A percentile compares a stretch with the other conserved stretches of the same genome.
Evolutionary conservation across 2,888 invertebrate genomes (phyloP).

Genomic region (Tupiocoris notatus): DNA sequence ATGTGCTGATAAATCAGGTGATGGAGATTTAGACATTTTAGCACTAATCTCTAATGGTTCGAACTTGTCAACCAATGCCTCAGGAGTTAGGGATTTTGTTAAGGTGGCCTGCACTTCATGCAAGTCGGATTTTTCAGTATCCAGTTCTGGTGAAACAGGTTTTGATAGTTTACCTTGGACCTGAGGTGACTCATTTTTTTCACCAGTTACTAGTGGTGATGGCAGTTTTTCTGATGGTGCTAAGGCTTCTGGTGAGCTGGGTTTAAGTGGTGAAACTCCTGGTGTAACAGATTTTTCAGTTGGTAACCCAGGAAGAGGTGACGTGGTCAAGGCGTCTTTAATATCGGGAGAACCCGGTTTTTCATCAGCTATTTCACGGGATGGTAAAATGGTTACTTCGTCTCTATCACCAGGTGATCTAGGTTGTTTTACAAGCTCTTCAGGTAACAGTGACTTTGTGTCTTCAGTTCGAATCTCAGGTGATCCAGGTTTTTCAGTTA

Average conservation of each 20-base stretch:
- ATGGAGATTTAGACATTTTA: conserved; percentile 10
- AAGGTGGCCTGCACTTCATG: background rate
- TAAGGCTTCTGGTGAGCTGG: background rate
- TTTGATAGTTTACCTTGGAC: too few relatives aligned
- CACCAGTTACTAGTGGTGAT: background rate
- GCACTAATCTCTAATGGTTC: background rate
- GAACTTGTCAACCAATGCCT: background rate
- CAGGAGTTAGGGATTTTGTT: conserved; percentile 23
- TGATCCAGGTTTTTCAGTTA: background rate
- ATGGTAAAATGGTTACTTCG: background rate
- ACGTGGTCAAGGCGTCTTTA: too few relatives aligned
- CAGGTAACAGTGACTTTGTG: background rate
- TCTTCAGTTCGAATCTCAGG: background rate
- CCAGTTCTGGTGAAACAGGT: background rate
- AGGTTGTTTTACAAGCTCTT: too few relatives aligned
- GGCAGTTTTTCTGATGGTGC: background rate
- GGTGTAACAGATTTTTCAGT: background rate
- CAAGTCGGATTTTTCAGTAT: background rate
- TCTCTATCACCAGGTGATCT: too few relatives aligned
- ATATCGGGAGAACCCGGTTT: too few relatives aligned
- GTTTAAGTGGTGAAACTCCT: background rate
- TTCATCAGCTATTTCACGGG: background rate
- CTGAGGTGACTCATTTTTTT: background rate
- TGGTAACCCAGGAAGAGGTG: too few relatives aligned
- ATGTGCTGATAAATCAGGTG: background rate